These are phyloP conservation scores for Morpho achilles DNA, from an alignment of 2,888 invertebrate species.

Conservation along the genomic window DNA sequence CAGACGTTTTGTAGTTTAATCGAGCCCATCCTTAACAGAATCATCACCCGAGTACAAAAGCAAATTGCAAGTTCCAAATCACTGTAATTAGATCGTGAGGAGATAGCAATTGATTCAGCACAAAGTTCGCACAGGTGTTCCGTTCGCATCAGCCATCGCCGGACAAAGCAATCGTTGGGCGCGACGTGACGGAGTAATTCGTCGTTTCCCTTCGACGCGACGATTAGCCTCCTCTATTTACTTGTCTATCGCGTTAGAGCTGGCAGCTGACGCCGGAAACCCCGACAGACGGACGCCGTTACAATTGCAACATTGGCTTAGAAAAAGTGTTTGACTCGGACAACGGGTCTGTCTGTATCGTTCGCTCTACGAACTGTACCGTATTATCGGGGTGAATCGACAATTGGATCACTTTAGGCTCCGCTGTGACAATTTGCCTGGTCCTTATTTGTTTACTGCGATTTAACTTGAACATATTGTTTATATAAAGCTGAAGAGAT, in stretches of 20 bases:
- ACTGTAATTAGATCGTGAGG: constrained; percentile 11
- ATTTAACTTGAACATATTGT: constrained; percentile 2
- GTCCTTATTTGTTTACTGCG: neutral
- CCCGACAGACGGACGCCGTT: constrained; percentile 68
- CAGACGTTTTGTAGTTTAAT: no score
- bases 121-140: constrained; percentile 43
- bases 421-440: constrained; percentile 8
- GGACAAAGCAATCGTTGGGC: constrained; percentile 71
- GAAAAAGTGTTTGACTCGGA: constrained; percentile 71
- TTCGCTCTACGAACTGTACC: constrained; percentile 39
- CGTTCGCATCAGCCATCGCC: constrained; percentile 48
- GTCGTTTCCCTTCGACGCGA: constrained; percentile 74
- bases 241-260: constrained; percentile 68
- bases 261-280: constrained; percentile 73
- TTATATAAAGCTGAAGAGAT: no score
- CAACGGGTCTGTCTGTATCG: constrained; percentile 48
- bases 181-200: constrained; percentile 72
- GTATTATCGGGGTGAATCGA: constrained; percentile 28
- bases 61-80: constrained; percentile 1
- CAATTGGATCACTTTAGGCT: constrained; percentile 42
- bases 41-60: neutral
- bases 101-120: constrained; percentile 15
- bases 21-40: neutral
- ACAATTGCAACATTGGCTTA: constrained; percentile 75
- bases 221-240: constrained; percentile 77